Base-by-base conservation (phyloP, 1,140 invertebrate species). In the Drosophila kurseongensis region DNA sequence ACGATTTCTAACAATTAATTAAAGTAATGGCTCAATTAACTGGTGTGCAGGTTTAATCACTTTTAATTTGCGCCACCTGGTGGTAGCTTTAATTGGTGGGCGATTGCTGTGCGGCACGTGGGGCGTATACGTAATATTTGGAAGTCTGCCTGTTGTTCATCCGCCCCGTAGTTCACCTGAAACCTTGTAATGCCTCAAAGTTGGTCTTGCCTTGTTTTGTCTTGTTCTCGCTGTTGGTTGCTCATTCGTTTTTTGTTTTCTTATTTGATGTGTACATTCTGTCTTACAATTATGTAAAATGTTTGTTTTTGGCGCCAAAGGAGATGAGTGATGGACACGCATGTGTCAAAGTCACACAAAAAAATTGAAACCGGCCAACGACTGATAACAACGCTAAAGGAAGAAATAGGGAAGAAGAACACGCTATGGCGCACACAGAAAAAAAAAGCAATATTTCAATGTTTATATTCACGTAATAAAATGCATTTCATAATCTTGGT, bases 41-140 rank as follows among this genome's bases (percentile, higher is more conserved):
- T 52, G 62, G 42, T 62, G 42, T 47, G 62, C 32, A 2, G 62
- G 42, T 18, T 65, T 65, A 65, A 62, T 65, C 62, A 36, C 57
- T 65, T 51, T 66, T 51, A 44, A 68, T 66, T 68, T 65, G 62
- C 12, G 65, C 36, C 65, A 68, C 45, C 65, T 68, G 60, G 45
- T 5, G 44, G 29, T 65, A 40, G 14, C 5, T 66, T 52, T 68
- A 66, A 68, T 68, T 68, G 50, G 38, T 27, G 45, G 63, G 45
- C 63, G 44, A 67, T 67, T 62, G 38, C 36, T 67, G 16, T 52
- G 29, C 8, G 35, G 45, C 35, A 40, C 35, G 41, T 61, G 58
- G 45, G 54, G 41, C 66, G 67, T 76, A 80, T 77, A 79, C 76
- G 80, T 78, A 83, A 84, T 76, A 76, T 71, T 75, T 73, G 56